These are phyloP conservation scores for Patella vulgata DNA, from an alignment of 1,140 invertebrate species.

Conservation along the genomic window DNA sequence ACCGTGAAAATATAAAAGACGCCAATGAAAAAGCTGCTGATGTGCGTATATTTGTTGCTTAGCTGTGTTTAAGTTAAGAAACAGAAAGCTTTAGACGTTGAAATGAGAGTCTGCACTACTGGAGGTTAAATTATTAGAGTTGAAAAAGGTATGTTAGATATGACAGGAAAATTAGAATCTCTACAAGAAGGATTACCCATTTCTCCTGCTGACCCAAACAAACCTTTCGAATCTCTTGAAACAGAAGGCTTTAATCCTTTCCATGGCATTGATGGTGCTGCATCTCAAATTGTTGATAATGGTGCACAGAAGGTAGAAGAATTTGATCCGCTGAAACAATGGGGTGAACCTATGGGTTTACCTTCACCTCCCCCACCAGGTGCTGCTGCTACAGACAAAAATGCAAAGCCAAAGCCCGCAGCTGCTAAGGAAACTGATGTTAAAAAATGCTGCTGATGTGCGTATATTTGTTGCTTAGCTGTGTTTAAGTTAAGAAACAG, in stretches of 20 bases:
- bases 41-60: no score
- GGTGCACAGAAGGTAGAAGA: conserved; percentile 5
- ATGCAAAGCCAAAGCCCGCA: conserved; percentile 49
- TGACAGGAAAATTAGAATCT: conserved; percentile 11
- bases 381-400: conserved; percentile 63
- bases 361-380: conserved; percentile 81
- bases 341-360: conserved; percentile 90
- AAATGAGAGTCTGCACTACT: no score
- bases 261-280: conserved; percentile 29
- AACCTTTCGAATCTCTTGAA: conserved; percentile 14
- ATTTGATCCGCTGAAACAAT: conserved; percentile 76
- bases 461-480: no score
- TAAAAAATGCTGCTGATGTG: no score
- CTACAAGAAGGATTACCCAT: conserved; percentile 4
- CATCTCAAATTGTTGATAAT: conserved; percentile 6
- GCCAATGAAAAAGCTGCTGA: no score
- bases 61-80: no score
- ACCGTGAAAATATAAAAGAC: no score
- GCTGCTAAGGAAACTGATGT: no score
- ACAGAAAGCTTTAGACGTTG: no score
- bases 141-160: conserved; percentile 37
- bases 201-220: conserved; percentile 22
- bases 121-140: conserved; percentile 38
- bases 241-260: conserved; percentile 29
- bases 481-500: no score